Evolutionary conservation across 2,888 invertebrate genomes (phyloP).

Genomic region (Tuta absoluta): DNA sequence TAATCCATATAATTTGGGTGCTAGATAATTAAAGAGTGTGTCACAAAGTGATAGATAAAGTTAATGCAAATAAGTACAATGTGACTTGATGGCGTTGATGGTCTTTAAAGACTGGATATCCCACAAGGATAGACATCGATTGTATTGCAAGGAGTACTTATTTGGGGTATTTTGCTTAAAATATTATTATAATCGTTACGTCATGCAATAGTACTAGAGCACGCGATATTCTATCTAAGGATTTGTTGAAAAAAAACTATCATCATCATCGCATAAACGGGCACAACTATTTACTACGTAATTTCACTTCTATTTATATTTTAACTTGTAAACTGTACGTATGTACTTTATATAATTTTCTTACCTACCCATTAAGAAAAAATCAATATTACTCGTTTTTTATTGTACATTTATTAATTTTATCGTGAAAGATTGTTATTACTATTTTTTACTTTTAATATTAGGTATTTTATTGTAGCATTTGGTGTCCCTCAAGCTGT

Average conservation of each 20-base stretch:
- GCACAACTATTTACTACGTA: conserved; percentile 9
- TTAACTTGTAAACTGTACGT: neutral
- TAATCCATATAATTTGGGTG: neutral
- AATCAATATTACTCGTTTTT: conserved; percentile 4
- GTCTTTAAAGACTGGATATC: neutral
- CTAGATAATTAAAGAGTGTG: neutral
- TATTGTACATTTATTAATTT: neutral
- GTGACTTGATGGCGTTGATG: neutral
- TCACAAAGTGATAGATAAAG: conserved; percentile 8
- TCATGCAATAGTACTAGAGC: too few species aligned
- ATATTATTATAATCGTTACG: too few species aligned
- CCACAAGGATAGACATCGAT: too few species aligned
- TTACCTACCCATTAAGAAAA: neutral
- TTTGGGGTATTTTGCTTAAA: too few species aligned
- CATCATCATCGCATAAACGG: conserved; percentile 2
- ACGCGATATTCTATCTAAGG: neutral
- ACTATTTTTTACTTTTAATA: too few species aligned
- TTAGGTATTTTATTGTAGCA: too few species aligned
- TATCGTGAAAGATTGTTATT: neutral
- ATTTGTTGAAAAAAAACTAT: neutral
- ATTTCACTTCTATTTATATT: neutral
- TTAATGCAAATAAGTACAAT: neutral
- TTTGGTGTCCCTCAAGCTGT: too few species aligned
- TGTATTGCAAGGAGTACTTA: too few species aligned
- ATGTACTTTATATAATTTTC: neutral